Conservation (phyloP, 2,888 invertebrate species). For the Amphipoea oculea region DNA sequence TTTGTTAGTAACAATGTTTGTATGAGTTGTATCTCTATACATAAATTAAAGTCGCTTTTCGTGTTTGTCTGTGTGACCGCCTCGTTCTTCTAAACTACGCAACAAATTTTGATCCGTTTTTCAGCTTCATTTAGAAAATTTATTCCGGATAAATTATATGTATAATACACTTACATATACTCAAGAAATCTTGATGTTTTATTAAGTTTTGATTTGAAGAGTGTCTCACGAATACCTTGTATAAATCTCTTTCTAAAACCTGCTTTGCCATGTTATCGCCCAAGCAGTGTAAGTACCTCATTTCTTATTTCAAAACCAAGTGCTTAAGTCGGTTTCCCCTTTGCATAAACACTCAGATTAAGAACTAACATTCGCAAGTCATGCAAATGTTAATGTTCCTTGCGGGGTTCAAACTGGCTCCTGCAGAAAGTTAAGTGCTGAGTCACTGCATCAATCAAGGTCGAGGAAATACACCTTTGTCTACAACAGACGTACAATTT, state of each 20-base stretch:
- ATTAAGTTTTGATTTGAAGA: not conserved
- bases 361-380: slow-evolving; percentile 33
- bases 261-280: not conserved
- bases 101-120: not conserved
- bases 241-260: not conserved
- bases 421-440: slow-evolving; percentile 11
- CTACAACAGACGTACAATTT: slow-evolving; percentile 15
- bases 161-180: not conserved
- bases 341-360: slow-evolving; percentile 22
- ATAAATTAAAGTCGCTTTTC: not conserved
- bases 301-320: not conserved
- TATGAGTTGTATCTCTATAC: not conserved
- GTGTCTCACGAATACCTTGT: not conserved
- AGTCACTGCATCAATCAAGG: slow-evolving; percentile 36
- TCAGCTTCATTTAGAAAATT: not conserved
- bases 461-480: slow-evolving; percentile 22
- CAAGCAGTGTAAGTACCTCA: not conserved
- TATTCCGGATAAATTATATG: not conserved
- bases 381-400: slow-evolving; percentile 42
- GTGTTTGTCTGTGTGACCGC: not conserved
- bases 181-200: not conserved
- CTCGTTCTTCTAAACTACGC: not conserved
- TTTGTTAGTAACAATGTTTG: too few relatives aligned
- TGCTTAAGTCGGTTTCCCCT: not conserved
- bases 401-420: slow-evolving; percentile 5